Evolutionary conservation across 2,888 invertebrate genomes (phyloP).

Genomic region (Limnephilus lunatus): DNA sequence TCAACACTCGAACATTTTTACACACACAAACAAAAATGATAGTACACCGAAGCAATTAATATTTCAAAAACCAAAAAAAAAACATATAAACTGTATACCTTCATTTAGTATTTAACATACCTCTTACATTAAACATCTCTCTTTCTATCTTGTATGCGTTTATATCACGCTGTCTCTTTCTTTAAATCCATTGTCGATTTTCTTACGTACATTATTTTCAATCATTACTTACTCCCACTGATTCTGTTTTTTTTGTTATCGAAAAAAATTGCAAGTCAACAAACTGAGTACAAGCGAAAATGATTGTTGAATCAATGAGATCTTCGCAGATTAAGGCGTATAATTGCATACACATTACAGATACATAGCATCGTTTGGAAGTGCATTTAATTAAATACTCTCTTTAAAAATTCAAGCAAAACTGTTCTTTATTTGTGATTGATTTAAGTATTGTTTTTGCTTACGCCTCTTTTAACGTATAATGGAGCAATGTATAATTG

Average conservation of each 20-base stretch:
- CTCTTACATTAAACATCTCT: constrained; percentile 10
- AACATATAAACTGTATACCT: constrained; percentile 44
- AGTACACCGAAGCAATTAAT: constrained; percentile 65
- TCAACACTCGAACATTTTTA: not conserved
- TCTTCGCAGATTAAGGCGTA: not conserved
- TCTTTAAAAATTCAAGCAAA: not conserved
- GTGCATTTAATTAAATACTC: not conserved
- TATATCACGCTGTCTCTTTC: constrained; percentile 49
- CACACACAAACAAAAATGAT: constrained; percentile 12
- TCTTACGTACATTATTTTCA: constrained; percentile 38
- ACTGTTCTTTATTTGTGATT: not conserved
- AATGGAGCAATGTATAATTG: constrained; percentile 5
- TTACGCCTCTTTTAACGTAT: not conserved
- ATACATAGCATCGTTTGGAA: not conserved
- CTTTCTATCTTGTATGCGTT: not conserved
- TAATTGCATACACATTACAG: not conserved
- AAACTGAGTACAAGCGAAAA: not conserved
- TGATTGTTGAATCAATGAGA: not conserved
- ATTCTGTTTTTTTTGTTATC: not conserved
- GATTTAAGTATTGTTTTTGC: constrained; percentile 16
- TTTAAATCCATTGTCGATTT: constrained; percentile 50
- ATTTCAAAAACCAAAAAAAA: constrained; percentile 56
- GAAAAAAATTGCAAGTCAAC: constrained; percentile 2
- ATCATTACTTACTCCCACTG: constrained; percentile 6
- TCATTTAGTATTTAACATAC: not conserved